Base-by-base conservation (phyloP, 2,113 vertebrate genomes). In the Pao palembangensis region DNA sequence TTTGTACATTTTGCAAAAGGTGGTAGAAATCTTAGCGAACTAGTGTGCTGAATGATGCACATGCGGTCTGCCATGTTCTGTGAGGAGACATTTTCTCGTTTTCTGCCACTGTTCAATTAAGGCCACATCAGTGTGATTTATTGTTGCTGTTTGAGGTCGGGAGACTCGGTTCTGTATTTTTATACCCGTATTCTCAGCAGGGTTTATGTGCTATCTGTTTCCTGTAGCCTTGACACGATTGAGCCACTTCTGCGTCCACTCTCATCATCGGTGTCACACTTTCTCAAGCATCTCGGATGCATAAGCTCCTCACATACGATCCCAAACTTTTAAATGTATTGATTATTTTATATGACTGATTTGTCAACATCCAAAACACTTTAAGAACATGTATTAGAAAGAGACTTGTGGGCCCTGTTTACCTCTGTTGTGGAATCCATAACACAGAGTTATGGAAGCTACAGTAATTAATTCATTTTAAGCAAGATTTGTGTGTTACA, bases 101-200 rank as follows among this genome's bases (percentile, higher is more conserved):
- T 23, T 64, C 53, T 62, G 48, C 61, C 41, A 41, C 59, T 68
- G 50, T 69, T 72, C 52, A 74, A 71, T 76, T 80, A 51, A 79
- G 78, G 69, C 81, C 64, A 60, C 63, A 55, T 57, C 58, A 28
- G 14, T 62, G 52, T 64, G 69, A 83, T 73, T 69, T 79, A 82
- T 83, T 49, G 63, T 52, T 50, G 50, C 67, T 41, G 28, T 57
- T 78, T 69, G 51, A 34, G 53, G 54, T 2, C 46, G 43, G 55
- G 54, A 1, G 48, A 56, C 51, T 65, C 51, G 20, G 17, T 53
- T 20, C 44, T 73, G 28, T 50, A n/a, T 51, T 61, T 61, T 53
- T 69, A 46, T 43, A 42, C 55, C 50, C 28, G 59, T 48, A 53
- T 46, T 64, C 50, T 54, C 50, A 54, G 44, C 38, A 42, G 57